phyloP scores from a whole-genome alignment of 1,140 invertebrate species.

The Habropoda laboriosa region DNA sequence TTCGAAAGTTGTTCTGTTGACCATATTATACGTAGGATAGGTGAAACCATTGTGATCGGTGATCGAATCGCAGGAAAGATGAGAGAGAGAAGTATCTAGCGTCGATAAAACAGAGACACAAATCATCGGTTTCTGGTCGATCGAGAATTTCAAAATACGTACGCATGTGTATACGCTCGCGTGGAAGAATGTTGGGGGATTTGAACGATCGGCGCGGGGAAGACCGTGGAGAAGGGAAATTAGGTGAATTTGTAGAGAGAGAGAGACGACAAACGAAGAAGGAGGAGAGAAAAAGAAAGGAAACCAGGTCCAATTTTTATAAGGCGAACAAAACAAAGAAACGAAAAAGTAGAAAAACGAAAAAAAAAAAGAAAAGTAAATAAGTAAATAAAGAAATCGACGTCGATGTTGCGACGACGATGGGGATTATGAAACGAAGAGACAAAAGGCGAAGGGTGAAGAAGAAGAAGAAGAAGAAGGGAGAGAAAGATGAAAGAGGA shows the following conservation, averaged over 20 bases:
- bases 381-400: constrained; percentile 16
- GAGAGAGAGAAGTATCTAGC: too few species aligned
- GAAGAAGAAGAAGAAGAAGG: not conserved
- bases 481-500: not conserved
- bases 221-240: not conserved
- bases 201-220: not conserved
- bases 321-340: too few species aligned
- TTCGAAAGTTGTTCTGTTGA: constrained; percentile 28
- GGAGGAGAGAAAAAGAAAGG: constrained; percentile 12
- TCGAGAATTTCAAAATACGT: constrained; percentile 52
- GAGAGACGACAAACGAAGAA: too few species aligned
- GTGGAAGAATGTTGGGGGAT: constrained; percentile 9
- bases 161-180: constrained; percentile 16
- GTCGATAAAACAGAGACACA: constrained; percentile 51
- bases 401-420: constrained; percentile 23
- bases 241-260: constrained; percentile 17
- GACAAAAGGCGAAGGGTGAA: not conserved
- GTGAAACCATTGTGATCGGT: constrained; percentile 43
- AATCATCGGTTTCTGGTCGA: too few species aligned
- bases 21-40: constrained; percentile 25
- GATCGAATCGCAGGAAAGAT: constrained; percentile 17
- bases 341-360: too few species aligned
- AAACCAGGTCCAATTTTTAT: constrained; percentile 55
- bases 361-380: too few species aligned
- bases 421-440: not conserved